These are phyloP conservation scores for Patiria miniata DNA, from an alignment of 35 echinoderm and acorn worm genomes.

Conservation along the genomic window DNA sequence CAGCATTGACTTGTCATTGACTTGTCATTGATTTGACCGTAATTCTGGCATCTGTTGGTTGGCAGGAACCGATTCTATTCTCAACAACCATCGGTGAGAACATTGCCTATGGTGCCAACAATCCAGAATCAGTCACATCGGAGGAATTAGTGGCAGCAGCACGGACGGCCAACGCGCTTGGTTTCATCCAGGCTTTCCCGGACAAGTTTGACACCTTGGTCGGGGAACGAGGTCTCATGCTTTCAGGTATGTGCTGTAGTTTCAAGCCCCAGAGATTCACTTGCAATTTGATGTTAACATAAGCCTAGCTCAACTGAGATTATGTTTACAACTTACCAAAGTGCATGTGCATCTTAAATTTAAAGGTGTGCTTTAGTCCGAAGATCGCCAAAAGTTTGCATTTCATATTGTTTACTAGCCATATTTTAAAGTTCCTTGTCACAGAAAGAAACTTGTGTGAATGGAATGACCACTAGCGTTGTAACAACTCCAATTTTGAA, in stretches of 20 bases:
- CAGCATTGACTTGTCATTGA: too few species aligned
- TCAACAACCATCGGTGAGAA: conserved; percentile 81
- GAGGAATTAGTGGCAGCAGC: conserved; percentile 67
- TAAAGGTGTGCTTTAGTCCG: too few species aligned
- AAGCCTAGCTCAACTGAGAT: neutral
- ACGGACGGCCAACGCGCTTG: conserved; percentile 78
- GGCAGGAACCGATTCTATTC: conserved; percentile 84
- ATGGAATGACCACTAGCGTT: too few species aligned
- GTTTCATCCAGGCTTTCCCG: conserved; percentile 74
- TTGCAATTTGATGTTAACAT: neutral
- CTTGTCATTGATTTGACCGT: too few species aligned
- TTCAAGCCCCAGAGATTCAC: neutral
- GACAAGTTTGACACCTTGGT: conserved; percentile 84
- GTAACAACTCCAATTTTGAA: too few species aligned
- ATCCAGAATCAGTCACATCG: conserved; percentile 61
- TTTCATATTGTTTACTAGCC: too few species aligned
- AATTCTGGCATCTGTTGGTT: neutral
- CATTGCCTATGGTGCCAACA: conserved; percentile 87
- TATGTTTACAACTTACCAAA: neutral
- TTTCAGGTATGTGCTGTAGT: conserved; percentile 56
- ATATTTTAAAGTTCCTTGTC: too few species aligned
- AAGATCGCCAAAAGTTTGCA: too few species aligned
- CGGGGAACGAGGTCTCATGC: conserved; percentile 88
- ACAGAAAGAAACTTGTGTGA: too few species aligned
- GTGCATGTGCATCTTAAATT: too few species aligned